These are phyloP conservation scores for Epizoanthus ramosus DNA, from an alignment of 92 coral and sea anemone genomes.

Conservation along the genomic window DNA sequence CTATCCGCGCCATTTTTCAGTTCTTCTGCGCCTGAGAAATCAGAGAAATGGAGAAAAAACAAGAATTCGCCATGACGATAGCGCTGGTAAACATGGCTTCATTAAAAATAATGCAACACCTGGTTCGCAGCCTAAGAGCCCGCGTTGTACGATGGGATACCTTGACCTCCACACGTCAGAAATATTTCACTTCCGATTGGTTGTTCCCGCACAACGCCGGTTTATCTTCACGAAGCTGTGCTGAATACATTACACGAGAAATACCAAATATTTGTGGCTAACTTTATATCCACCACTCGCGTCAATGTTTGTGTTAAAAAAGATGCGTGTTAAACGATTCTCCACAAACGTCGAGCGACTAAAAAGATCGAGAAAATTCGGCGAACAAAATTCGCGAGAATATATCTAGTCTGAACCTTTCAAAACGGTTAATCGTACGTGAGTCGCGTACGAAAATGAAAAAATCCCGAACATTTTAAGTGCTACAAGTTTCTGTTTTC, in stretches of 20 bases:
- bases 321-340: slow-evolving; percentile 29
- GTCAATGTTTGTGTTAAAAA: slow-evolving; percentile 56
- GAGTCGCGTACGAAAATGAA: slow-evolving; percentile 6
- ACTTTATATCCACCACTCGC: slow-evolving; percentile 57
- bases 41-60: slow-evolving; percentile 92
- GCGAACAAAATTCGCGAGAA: neutral
- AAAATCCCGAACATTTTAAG: slow-evolving; percentile 40
- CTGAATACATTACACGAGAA: slow-evolving; percentile 68
- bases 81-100: slow-evolving; percentile 98
- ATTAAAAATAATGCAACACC: slow-evolving; percentile 96
- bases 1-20: slow-evolving; percentile 40
- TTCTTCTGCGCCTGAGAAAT: slow-evolving; percentile 68
- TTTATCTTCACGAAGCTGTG: slow-evolving; percentile 67
- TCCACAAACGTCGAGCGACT: slow-evolving; percentile 3
- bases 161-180: slow-evolving; percentile 78
- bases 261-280: slow-evolving; percentile 78
- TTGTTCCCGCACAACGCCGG: slow-evolving; percentile 57
- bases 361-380: neutral
- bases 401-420: slow-evolving; percentile 5
- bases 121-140: slow-evolving; percentile 81
- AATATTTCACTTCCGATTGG: slow-evolving; percentile 73
- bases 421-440: slow-evolving; percentile 2
- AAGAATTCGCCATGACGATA: slow-evolving; percentile 99
- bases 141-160: slow-evolving; percentile 86
- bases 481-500: slow-evolving; percentile 40